phyloP scores from a whole-genome alignment of 2,113 vertebrate genomes.

The Pardalotus punctatus region DNA sequence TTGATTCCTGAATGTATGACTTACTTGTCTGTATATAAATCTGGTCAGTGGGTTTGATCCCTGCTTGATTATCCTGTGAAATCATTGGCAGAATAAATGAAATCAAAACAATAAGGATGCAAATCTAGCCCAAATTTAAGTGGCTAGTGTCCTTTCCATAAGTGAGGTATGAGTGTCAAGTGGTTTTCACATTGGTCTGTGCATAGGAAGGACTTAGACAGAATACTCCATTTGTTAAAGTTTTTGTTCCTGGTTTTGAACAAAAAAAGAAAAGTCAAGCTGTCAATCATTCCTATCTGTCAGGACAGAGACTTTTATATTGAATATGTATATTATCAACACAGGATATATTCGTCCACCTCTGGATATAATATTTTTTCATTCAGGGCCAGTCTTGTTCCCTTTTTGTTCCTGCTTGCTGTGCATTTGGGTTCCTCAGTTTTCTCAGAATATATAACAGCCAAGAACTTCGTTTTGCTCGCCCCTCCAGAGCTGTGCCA shows the following conservation, averaged over 20 bases:
- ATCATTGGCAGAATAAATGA: background rate
- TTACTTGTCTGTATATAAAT: background rate
- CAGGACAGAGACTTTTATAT: background rate
- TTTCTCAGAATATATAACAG: background rate
- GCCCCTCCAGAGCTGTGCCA: background rate
- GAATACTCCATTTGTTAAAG: background rate
- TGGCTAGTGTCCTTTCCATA: background rate
- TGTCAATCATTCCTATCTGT: background rate
- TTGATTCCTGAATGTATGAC: background rate
- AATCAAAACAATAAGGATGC: background rate
- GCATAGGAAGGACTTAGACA: background rate
- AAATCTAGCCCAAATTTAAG: background rate
- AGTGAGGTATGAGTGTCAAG: background rate
- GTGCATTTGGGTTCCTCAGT: background rate
- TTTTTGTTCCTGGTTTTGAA: background rate
- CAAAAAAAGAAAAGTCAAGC: background rate
- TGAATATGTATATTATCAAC: background rate
- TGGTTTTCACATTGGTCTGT: background rate
- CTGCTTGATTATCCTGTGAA: background rate
- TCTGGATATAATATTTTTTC: background rate
- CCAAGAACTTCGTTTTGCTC: background rate
- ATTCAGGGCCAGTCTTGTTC: background rate
- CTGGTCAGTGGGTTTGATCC: background rate
- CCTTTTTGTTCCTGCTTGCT: background rate
- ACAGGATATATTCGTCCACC: background rate